Percentiles rank a stretch among this genome's conserved stretches.
phyloP scores from a whole-genome alignment of 1,140 invertebrate species.

The Drosophila guanche region DNA sequence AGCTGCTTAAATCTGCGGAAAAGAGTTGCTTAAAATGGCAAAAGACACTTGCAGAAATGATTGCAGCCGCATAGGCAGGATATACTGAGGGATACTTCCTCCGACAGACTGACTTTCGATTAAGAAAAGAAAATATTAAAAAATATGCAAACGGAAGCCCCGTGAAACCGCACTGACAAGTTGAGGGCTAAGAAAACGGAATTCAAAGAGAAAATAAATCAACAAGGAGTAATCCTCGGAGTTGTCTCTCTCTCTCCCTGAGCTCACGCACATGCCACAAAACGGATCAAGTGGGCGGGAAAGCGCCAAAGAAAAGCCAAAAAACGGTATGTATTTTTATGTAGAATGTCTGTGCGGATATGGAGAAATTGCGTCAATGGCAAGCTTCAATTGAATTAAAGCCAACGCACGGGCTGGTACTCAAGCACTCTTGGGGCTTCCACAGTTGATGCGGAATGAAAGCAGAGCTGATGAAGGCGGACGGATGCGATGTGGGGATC shows the following conservation, averaged over 20 bases:
- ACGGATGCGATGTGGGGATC: too few species aligned
- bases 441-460: too few species aligned
- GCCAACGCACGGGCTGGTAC: too few species aligned
- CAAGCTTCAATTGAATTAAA: too few species aligned
- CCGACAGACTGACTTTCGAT: conserved; percentile 11
- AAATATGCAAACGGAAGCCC: conserved; percentile 17
- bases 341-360: too few species aligned
- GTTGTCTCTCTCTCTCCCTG: conserved; percentile 38
- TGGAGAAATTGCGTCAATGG: too few species aligned
- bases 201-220: conserved; percentile 47
- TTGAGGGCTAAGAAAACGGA: not conserved
- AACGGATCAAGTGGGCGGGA: conserved; percentile 28
- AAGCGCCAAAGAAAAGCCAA: not conserved
- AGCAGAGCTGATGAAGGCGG: too few species aligned
- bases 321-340: too few species aligned
- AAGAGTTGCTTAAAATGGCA: too few species aligned
- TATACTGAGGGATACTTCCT: conserved; percentile 28
- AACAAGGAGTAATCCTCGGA: conserved; percentile 37
- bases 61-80: conserved; percentile 5
- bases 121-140: conserved; percentile 53
- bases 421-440: too few species aligned
- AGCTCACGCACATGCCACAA: conserved; percentile 37
- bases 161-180: conserved; percentile 11
- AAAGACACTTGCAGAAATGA: conserved; percentile 12
- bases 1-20: too few species aligned